These are phyloP conservation scores for Oscheius sp. DNA, from an alignment of 1,140 invertebrate species.

Conservation along the genomic window DNA sequence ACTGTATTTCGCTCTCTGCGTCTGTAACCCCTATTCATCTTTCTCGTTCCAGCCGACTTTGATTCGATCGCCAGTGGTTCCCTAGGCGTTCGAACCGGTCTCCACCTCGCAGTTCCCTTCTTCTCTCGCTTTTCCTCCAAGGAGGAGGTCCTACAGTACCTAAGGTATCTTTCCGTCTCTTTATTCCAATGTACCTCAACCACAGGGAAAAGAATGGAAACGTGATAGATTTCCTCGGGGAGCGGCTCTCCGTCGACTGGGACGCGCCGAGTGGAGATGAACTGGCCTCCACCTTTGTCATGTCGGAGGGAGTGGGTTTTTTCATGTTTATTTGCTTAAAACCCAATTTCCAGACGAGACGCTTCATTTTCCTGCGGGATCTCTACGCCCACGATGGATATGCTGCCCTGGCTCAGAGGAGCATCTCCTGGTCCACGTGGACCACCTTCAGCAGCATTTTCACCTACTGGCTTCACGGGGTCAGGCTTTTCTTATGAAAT, in stretches of 20 bases:
- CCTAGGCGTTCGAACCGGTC: constrained; percentile 37
- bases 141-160: constrained; percentile 36
- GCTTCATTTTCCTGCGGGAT: constrained; percentile 37
- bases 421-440: constrained; percentile 43
- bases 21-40: not conserved
- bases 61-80: constrained; percentile 40
- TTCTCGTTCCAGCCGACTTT: constrained; percentile 24
- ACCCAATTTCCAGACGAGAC: constrained; percentile 16
- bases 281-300: constrained; percentile 12
- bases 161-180: constrained; percentile 2
- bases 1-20: too few relatives aligned
- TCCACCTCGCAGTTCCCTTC: constrained; percentile 33
- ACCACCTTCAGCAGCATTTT: constrained; percentile 42
- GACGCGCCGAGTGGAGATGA: constrained; percentile 19
- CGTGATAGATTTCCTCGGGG: constrained; percentile 26
- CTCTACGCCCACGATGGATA: constrained; percentile 38
- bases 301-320: constrained; percentile 25
- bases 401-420: constrained; percentile 33
- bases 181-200: not conserved
- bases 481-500: not conserved
- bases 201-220: constrained; percentile 10
- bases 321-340: not conserved
- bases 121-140: constrained; percentile 23
- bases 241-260: constrained; percentile 30
- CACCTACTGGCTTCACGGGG: constrained; percentile 41